A percentile compares a stretch with the other conserved stretches of the same genome.
phyloP scores from a whole-genome alignment of 2,888 invertebrate species.

The Lamellibrachia columna region DNA sequence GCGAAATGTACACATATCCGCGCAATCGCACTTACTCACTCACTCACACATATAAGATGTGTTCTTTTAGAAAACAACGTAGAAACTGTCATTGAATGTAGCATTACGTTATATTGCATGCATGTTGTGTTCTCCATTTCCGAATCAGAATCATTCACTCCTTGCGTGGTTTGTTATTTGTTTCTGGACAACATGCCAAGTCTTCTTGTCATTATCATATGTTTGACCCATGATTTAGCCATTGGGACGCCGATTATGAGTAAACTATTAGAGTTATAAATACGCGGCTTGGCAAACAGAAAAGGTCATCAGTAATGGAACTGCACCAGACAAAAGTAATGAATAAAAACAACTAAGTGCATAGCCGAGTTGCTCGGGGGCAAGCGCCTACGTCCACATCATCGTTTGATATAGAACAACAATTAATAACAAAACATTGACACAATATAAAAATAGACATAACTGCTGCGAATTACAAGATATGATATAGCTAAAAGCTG shows the following conservation, averaged over 20 bases:
- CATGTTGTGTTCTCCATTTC: background rate
- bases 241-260: background rate
- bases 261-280: background rate
- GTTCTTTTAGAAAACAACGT: too few relatives aligned
- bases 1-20: too few relatives aligned
- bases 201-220: background rate
- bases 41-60: too few relatives aligned
- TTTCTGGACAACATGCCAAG: background rate
- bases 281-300: background rate
- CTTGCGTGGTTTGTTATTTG: background rate
- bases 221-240: background rate
- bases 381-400: too few relatives aligned
- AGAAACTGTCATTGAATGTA: too few relatives aligned
- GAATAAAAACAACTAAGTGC: background rate
- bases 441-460: too few relatives aligned
- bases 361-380: background rate
- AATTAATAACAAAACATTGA: too few relatives aligned
- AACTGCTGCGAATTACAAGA: too few relatives aligned
- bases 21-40: too few relatives aligned
- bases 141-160: background rate
- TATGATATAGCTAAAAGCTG: too few relatives aligned
- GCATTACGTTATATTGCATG: too few relatives aligned
- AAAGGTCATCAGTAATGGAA: background rate
- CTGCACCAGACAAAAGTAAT: background rate
- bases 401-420: too few relatives aligned